Evolutionary conservation across 2,113 vertebrate species (phyloP).

Genomic region (Emydura subglobosa): DNA sequence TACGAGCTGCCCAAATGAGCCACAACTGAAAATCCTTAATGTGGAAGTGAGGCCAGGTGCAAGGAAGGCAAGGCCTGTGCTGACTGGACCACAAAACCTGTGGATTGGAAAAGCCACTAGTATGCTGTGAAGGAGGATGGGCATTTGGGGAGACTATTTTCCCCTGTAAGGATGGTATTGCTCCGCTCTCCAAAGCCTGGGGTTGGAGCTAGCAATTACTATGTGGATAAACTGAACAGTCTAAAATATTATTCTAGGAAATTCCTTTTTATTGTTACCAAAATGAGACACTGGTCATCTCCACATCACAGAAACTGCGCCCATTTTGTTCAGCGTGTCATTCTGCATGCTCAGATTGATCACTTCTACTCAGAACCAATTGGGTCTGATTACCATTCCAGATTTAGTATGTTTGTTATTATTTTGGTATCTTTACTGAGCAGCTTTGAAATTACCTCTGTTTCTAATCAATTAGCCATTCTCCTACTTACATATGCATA

Average conservation of each 20-base stretch:
- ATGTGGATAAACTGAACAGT: not conserved
- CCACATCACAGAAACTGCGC: not conserved
- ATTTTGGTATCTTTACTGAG: too few relatives aligned
- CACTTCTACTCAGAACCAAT: not conserved
- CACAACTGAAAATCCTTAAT: slow-evolving; percentile 23
- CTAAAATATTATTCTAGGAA: not conserved
- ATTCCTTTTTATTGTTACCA: not conserved
- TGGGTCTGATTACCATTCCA: accelerated
- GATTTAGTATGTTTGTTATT: not conserved
- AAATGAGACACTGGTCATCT: too few relatives aligned
- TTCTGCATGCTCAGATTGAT: not conserved
- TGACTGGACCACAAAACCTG: not conserved
- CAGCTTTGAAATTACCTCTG: too few relatives aligned
- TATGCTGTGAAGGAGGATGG: not conserved
- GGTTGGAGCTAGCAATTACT: not conserved
- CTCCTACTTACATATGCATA: too few relatives aligned
- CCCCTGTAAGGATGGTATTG: not conserved
- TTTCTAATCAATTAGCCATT: too few relatives aligned
- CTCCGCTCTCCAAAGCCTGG: not conserved
- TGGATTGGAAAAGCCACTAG: not conserved
- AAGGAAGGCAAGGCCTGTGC: not conserved
- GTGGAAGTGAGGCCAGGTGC: not conserved
- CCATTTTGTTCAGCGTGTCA: not conserved
- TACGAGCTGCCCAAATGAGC: not conserved
- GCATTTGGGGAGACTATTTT: not conserved